phyloP scores from a whole-genome alignment of 2,113 vertebrate species.

The Hippoglossus stenolepis region DNA sequence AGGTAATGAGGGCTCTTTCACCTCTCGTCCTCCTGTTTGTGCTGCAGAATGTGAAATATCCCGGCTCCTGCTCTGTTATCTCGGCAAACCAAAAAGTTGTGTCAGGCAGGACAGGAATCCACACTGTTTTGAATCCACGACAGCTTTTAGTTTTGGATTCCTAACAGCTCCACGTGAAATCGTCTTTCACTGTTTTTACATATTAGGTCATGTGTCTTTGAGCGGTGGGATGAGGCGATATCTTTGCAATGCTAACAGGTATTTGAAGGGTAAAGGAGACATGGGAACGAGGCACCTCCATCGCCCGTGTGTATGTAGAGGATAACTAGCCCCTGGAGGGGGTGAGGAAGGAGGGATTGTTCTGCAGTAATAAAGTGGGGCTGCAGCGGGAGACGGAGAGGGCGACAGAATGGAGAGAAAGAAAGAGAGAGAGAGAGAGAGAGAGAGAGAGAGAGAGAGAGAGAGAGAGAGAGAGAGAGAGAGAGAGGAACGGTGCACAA shows the following conservation, averaged over 20 bases:
- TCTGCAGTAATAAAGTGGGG: constrained; percentile 45
- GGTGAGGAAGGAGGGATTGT: constrained; percentile 34
- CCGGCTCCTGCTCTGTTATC: background rate
- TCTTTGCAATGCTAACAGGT: constrained; percentile 26
- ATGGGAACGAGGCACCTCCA: background rate
- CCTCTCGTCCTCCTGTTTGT: background rate
- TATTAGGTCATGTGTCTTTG: constrained; percentile 9
- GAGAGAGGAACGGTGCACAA: constrained; percentile 1
- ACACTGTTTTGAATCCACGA: too few species aligned
- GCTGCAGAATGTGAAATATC: background rate
- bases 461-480: background rate
- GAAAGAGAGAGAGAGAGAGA: background rate
- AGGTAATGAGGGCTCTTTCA: constrained; percentile 28
- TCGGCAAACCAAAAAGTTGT: constrained; percentile 5
- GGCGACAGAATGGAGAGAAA: background rate
- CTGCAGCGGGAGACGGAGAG: constrained; percentile 12
- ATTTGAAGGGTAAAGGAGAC: constrained; percentile 52
- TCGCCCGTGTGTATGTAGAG: constrained; percentile 15
- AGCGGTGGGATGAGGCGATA: constrained; percentile 5
- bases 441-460: background rate
- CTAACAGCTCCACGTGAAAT: background rate
- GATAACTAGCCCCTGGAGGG: constrained; percentile 45
- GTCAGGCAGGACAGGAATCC: background rate
- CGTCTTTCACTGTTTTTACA: background rate
- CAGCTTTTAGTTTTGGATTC: too few species aligned